phyloP scores from a whole-genome alignment of 30 jellyfish, hydroid and myxozoan genomes.

The Nemopilema nomurai region DNA sequence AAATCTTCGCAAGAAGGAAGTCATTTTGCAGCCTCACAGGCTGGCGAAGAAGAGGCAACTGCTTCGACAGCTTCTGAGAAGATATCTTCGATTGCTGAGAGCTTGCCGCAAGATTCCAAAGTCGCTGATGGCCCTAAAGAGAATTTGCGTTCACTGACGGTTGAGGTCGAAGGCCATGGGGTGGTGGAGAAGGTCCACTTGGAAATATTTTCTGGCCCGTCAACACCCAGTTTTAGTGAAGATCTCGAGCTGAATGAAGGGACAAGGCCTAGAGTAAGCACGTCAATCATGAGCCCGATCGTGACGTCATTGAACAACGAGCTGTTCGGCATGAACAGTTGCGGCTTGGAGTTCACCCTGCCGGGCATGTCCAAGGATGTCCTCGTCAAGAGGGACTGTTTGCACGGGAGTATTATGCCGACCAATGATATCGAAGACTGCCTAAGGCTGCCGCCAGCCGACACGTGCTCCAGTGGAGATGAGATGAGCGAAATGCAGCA shows the following conservation, averaged over 20 bases:
- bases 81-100: too few relatives aligned
- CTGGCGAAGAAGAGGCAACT: not conserved
- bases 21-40: not conserved
- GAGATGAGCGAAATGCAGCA: constrained; percentile 6
- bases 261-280: constrained; percentile 4
- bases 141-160: not conserved
- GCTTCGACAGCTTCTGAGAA: too few relatives aligned
- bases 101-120: not conserved
- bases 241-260: not conserved
- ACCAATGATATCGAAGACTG: constrained; percentile 50
- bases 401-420: constrained; percentile 8
- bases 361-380: constrained; percentile 59
- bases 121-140: not conserved
- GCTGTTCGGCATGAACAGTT: constrained; percentile 24
- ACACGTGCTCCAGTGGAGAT: constrained; percentile 3
- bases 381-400: constrained; percentile 18
- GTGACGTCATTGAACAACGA: constrained; percentile 43
- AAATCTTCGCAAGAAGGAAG: not conserved
- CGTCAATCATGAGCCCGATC: constrained; percentile 37
- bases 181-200: not conserved
- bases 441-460: constrained; percentile 49
- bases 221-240: not conserved
- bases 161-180: not conserved
- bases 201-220: not conserved
- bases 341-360: constrained; percentile 36